These are phyloP conservation scores for Batillaria attramentaria DNA, from an alignment of 1,140 invertebrate genomes.

Conservation along the genomic window DNA sequence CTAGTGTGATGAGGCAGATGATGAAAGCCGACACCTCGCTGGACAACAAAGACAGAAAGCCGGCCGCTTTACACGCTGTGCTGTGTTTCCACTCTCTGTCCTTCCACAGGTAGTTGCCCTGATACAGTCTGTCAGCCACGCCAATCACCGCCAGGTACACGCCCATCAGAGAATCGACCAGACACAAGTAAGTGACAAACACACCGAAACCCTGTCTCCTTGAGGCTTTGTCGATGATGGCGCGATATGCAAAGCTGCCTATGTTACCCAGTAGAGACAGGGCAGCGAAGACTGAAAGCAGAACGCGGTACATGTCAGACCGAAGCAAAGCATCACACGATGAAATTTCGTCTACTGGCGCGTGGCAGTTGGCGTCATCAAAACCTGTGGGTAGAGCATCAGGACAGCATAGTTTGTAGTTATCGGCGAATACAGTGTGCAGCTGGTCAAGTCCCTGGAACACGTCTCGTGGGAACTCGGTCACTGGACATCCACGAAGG, in stretches of 20 bases:
- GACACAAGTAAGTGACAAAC: slow-evolving; percentile 49
- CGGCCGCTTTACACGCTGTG: slow-evolving; percentile 47
- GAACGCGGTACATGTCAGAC: slow-evolving; percentile 26
- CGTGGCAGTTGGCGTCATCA: slow-evolving; percentile 29
- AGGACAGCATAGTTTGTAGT: slow-evolving; percentile 41
- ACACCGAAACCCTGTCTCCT: slow-evolving; percentile 37
- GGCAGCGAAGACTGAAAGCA: slow-evolving; percentile 47
- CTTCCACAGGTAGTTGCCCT: slow-evolving; percentile 51
- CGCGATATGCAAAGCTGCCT: slow-evolving; percentile 33
- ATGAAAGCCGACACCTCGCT: slow-evolving; percentile 56
- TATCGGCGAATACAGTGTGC: slow-evolving; percentile 37
- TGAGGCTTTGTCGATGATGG: slow-evolving; percentile 11
- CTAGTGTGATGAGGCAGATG: slow-evolving; percentile 53
- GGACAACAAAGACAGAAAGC: slow-evolving; percentile 54
- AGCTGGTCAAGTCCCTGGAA: slow-evolving; percentile 24
- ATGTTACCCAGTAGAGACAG: slow-evolving; percentile 49
- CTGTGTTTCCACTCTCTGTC: slow-evolving; percentile 52
- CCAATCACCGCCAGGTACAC: slow-evolving; percentile 61
- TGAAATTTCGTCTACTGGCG: slow-evolving; percentile 46
- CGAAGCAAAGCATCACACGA: slow-evolving; percentile 47
- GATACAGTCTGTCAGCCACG: slow-evolving; percentile 50
- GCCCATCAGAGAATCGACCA: slow-evolving; percentile 62
- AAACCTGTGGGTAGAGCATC: slow-evolving; percentile 33
- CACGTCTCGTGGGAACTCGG: neutral
- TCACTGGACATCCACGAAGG: slow-evolving; percentile 28